phyloP scores from a whole-genome alignment of 2,113 vertebrate species.

The Percopsis transmontana region DNA sequence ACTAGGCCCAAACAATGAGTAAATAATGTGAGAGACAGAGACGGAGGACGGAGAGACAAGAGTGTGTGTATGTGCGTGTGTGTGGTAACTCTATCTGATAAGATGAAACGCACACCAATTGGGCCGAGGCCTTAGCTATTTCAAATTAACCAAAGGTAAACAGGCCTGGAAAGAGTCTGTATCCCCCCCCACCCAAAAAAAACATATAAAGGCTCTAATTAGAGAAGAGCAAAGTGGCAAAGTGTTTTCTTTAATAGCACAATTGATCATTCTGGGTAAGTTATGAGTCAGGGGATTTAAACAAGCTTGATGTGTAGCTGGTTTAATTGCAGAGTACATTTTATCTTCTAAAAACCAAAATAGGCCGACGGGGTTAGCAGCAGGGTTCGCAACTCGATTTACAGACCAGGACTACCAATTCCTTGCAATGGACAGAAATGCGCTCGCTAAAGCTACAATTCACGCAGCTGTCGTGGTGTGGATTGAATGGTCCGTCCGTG shows the following conservation, averaged over 20 bases:
- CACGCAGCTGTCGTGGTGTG: no score
- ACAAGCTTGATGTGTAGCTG: conserved; percentile 8
- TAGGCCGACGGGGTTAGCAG: conserved; percentile 26
- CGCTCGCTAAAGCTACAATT: background rate
- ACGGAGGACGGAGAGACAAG: background rate
- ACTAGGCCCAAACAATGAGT: background rate
- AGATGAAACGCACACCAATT: conserved; percentile 8
- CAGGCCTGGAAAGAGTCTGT: conserved; percentile 12
- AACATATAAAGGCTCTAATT: conserved; percentile 14
- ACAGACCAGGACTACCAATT: background rate
- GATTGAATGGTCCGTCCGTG: no score
- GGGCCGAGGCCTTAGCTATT: background rate
- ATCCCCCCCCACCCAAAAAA: background rate
- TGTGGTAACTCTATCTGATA: conserved; percentile 8
- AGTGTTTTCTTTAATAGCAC: background rate
- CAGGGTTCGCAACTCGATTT: conserved; percentile 4
- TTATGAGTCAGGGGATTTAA: conserved; percentile 11
- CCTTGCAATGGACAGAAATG: background rate
- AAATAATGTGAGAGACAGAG: conserved; percentile 13
- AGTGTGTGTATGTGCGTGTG: background rate
- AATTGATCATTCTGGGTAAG: background rate
- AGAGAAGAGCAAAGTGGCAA: background rate
- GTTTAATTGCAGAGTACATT: conserved; percentile 23
- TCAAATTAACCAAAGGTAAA: conserved; percentile 13
- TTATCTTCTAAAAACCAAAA: conserved; percentile 33